Evolutionary conservation across 2,888 invertebrate genomes (phyloP).

Genomic region (Yponomeuta evonymella): DNA sequence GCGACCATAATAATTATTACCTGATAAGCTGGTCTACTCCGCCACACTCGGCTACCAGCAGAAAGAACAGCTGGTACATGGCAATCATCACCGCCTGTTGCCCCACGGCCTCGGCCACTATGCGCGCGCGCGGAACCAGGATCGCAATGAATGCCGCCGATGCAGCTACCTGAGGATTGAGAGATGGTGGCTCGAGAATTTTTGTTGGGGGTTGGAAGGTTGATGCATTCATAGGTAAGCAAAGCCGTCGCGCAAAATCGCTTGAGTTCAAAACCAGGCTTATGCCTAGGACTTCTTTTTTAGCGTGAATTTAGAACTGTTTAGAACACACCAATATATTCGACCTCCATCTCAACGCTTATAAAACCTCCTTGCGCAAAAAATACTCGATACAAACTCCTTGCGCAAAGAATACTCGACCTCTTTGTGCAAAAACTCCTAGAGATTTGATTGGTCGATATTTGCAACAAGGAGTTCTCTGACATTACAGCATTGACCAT

Average conservation of each 20-base stretch:
- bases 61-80: conserved; percentile 81
- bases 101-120: conserved; percentile 81
- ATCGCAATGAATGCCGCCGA: conserved; percentile 74
- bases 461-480: no score
- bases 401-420: no score
- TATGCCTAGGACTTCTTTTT: not conserved
- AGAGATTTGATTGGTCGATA: no score
- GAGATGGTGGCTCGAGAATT: no score
- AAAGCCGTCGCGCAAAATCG: not conserved
- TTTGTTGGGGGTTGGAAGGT: no score
- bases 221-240: no score
- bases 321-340: no score
- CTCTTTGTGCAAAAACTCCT: no score
- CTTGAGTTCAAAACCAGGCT: not conserved
- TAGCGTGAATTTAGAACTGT: not conserved
- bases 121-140: conserved; percentile 78
- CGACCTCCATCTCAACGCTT: no score
- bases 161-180: conserved; percentile 70
- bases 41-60: conserved; percentile 80
- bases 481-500: no score
- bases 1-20: conserved; percentile 29
- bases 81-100: conserved; percentile 82
- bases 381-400: no score
- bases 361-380: no score
- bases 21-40: conserved; percentile 76